A percentile compares a stretch with the other conserved stretches of the same genome.
Conservation (phyloP, 1,140 invertebrate species). For the Scaptodrosophila lebanonensis region DNA sequence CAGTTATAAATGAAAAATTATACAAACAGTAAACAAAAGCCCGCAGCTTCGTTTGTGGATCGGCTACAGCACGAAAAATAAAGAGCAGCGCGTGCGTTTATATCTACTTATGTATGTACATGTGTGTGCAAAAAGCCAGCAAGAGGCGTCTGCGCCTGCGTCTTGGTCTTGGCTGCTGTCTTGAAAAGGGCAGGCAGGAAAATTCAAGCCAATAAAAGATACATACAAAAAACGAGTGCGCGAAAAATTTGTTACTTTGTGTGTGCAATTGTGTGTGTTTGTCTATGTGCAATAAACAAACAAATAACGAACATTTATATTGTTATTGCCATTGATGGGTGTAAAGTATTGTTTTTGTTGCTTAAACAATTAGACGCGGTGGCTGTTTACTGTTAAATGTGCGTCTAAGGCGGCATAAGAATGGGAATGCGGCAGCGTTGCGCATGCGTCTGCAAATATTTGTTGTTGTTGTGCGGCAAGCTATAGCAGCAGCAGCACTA, state of each 20-base stretch:
- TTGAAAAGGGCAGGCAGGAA: constrained; percentile 61
- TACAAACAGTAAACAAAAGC: too few species aligned
- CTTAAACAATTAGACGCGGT: constrained; percentile 63
- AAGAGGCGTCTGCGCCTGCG: too few species aligned
- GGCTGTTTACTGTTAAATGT: constrained; percentile 17
- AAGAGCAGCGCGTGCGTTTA: too few species aligned
- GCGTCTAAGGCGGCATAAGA: constrained; percentile 27
- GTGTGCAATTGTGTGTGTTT: constrained; percentile 16
- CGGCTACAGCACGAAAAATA: too few species aligned
- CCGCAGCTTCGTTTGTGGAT: too few species aligned
- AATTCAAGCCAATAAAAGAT: constrained; percentile 70
- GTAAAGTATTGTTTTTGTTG: constrained; percentile 41
- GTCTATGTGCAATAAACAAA: constrained; percentile 43
- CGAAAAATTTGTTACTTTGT: constrained; percentile 54
- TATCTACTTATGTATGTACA: too few species aligned
- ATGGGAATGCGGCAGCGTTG: constrained; percentile 45
- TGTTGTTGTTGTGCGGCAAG: constrained; percentile 34
- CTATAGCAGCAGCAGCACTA: too few species aligned
- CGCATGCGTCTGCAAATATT: constrained; percentile 63
- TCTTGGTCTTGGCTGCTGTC: constrained; percentile 7
- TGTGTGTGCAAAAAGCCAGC: too few species aligned
- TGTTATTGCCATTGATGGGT: constrained; percentile 31
- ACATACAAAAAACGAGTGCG: constrained; percentile 66
- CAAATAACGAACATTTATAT: constrained; percentile 11
- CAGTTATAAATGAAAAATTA: too few species aligned